Evolutionary conservation across 2,113 vertebrate species (phyloP), one percentile per base, ranked within the genome.

Genomic region (Heterotilapia buettikoferi): DNA sequence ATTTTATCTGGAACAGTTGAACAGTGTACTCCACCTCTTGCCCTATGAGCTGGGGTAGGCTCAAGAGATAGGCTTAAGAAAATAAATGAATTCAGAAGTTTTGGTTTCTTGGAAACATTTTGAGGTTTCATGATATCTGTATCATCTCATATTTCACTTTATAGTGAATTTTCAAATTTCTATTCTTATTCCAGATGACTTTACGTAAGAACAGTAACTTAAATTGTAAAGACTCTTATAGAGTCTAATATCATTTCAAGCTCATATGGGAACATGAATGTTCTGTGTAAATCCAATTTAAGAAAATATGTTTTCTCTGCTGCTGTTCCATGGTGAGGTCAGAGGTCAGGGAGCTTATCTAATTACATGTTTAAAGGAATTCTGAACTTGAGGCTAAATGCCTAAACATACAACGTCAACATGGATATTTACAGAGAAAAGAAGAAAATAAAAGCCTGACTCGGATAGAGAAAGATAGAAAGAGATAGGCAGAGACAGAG

Each of bases 401-500:
- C 4, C 6, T 76, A 18, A 87, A 53, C 45, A 54, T 76, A 18
- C 36, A 36, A 29, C 2, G 2, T 81, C 31, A 18, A 19, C 29
- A 59, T 21, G 6, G 5, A 50, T 40, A 80, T 66, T 63, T 71
- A 36, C 11, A 36, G 14, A 63, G 24, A 5, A 47, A 80, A 38
- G 7, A 9, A 21, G 16, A 61, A 38, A 47, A 80, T 18, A 73
- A 29, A 71, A 45, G 53, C 78, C 4, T 8, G 11, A 31, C 38
- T 59, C 1, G 3, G 33, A 71, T 3, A 36, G 61, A 59, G 54
- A 56, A 18, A 47, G 80, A 84, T 11, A 79, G 63, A 78, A 18
- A 85, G 73, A 88, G 66, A 85, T 19, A 83, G 61, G 36, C 16
- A 63, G 33, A 61, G 59, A 83, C 91, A 52, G 76, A 92, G 59